phyloP scores from a whole-genome alignment of 2,888 invertebrate species.

The Catonia carolina region DNA sequence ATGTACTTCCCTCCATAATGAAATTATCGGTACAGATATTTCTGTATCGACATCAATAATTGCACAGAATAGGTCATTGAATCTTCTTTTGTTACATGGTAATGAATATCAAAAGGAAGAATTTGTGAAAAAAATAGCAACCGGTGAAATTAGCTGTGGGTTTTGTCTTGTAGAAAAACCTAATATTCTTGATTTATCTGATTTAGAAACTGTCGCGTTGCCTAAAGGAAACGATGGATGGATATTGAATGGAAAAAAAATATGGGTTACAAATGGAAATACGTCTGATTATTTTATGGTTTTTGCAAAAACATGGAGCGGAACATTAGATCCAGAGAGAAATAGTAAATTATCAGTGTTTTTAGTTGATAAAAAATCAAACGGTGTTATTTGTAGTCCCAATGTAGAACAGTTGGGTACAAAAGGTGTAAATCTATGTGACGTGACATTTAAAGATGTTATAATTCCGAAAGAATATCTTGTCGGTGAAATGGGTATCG shows the following conservation, averaged over 20 bases:
- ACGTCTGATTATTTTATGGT: background rate
- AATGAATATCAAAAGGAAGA: background rate
- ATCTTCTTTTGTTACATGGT: conserved; percentile 1
- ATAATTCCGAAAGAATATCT: background rate
- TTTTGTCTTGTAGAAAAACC: background rate
- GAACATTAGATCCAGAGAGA: background rate
- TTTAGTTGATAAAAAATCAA: background rate
- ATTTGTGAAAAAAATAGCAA: background rate
- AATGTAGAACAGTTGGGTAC: background rate
- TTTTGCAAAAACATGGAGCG: background rate
- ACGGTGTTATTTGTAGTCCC: background rate
- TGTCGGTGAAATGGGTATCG: background rate
- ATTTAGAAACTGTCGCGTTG: background rate
- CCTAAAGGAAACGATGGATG: background rate
- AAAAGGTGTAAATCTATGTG: background rate
- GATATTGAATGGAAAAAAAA: background rate
- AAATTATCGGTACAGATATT: background rate
- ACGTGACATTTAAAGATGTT: background rate
- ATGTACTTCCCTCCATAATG: background rate
- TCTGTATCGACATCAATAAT: background rate
- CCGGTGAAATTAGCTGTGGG: background rate
- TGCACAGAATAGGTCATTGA: background rate
- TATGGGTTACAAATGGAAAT: conserved; percentile 7
- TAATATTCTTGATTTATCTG: background rate
- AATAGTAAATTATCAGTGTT: background rate